A percentile compares a stretch with the other conserved stretches of the same genome.
phyloP scores from a whole-genome alignment of 2,113 vertebrate species.

The Ptilorrhoa leucosticta region DNA sequence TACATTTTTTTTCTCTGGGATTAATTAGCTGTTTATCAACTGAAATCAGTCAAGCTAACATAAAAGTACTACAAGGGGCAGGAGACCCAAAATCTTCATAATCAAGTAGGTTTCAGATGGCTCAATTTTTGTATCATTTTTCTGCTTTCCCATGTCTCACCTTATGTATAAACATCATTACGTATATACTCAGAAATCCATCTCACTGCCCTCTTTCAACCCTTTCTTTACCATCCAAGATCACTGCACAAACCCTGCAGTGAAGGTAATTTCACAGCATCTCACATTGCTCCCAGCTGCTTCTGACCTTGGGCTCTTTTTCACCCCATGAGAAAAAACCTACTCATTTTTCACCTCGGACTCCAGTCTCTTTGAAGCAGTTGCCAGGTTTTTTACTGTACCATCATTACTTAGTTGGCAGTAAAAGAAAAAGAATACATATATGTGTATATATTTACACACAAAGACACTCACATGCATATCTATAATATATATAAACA shows the following conservation, averaged over 20 bases:
- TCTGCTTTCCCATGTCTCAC: not conserved
- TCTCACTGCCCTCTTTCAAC: not conserved
- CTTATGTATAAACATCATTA: not conserved
- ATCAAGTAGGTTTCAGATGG: not conserved
- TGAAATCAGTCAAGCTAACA: not conserved
- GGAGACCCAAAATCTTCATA: not conserved
- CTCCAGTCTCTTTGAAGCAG: not conserved
- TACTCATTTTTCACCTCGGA: not conserved
- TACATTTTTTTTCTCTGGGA: not conserved
- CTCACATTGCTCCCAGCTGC: not conserved
- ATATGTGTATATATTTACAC: fast-evolving
- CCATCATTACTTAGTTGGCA: not conserved
- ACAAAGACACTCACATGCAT: fast-evolving
- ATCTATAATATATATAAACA: not conserved
- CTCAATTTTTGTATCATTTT: not conserved
- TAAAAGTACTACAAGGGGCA: not conserved
- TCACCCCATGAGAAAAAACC: not conserved
- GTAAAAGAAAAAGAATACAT: not conserved
- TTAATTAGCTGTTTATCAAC: not conserved
- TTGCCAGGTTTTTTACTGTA: not conserved
- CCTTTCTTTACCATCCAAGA: not conserved
- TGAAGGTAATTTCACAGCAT: constrained; percentile 14
- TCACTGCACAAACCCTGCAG: not conserved
- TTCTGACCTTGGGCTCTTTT: not conserved
- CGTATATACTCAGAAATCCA: not conserved